phyloP scores from a whole-genome alignment of 2,888 invertebrate genomes.

The Saturnia pavonia region DNA sequence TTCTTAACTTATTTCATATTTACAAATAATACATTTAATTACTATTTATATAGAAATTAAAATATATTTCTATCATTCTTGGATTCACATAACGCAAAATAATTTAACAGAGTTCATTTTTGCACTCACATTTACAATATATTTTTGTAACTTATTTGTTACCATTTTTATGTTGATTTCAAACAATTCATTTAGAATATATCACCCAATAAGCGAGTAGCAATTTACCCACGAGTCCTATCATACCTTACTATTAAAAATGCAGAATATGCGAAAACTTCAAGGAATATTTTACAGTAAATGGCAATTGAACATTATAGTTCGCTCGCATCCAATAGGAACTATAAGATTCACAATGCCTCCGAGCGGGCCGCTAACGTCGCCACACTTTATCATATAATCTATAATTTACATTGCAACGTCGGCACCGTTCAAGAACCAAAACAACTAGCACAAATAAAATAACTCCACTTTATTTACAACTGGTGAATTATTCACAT shows the following conservation, averaged over 20 bases:
- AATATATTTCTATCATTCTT: slow-evolving; percentile 82
- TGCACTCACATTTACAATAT: slow-evolving; percentile 82
- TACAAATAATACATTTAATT: slow-evolving; percentile 85
- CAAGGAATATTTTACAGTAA: slow-evolving; percentile 78
- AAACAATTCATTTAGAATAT: slow-evolving; percentile 79
- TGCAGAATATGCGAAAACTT: slow-evolving; percentile 81
- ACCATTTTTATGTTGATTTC: slow-evolving; percentile 70
- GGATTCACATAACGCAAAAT: slow-evolving; percentile 83
- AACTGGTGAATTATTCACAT: slow-evolving; percentile 69
- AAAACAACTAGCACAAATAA: slow-evolving; percentile 76
- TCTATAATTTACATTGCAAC: slow-evolving; percentile 56
- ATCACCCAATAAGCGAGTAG: slow-evolving; percentile 81
- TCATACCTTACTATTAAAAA: slow-evolving; percentile 77
- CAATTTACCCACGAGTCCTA: slow-evolving; percentile 76
- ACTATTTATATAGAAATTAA: slow-evolving; percentile 80
- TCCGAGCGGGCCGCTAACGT: slow-evolving; percentile 50
- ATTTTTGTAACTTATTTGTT: slow-evolving; percentile 74
- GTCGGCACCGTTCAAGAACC: slow-evolving; percentile 56
- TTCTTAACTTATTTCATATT: slow-evolving; percentile 83
- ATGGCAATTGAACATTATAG: slow-evolving; percentile 82
- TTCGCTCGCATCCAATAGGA: slow-evolving; percentile 81
- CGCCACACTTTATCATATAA: slow-evolving; percentile 22
- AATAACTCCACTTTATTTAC: slow-evolving; percentile 68
- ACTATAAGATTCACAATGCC: slow-evolving; percentile 82
- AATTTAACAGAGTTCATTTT: slow-evolving; percentile 82